These are phyloP conservation scores for Cotesia glomerata DNA, from an alignment of 1,140 invertebrate species.

Conservation along the genomic window DNA sequence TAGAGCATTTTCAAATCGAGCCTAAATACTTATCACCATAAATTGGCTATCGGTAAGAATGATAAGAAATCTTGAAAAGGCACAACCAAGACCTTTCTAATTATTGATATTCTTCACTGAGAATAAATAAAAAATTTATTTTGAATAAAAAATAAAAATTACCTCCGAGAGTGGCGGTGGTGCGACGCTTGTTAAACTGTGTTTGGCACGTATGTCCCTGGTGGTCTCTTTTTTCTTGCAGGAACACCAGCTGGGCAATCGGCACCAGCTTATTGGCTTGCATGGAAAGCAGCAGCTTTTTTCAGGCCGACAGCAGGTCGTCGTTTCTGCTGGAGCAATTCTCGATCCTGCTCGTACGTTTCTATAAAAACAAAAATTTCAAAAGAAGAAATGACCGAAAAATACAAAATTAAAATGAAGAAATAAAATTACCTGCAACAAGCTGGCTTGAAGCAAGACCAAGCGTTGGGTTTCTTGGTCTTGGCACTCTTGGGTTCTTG, in stretches of 20 bases:
- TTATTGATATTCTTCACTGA: no score
- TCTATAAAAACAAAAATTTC: not conserved
- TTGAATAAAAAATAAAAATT: not conserved
- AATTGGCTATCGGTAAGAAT: no score
- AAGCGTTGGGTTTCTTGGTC: not conserved
- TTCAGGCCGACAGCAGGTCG: constrained; percentile 51
- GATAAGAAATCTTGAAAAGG: no score
- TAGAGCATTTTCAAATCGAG: no score
- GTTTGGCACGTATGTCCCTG: constrained; percentile 57
- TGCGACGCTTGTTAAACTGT: constrained; percentile 59
- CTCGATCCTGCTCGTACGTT: constrained; percentile 26
- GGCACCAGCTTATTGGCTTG: constrained; percentile 40
- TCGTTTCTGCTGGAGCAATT: constrained; percentile 49
- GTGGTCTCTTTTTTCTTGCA: constrained; percentile 45
- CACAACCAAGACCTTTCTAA: no score
- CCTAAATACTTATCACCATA: no score
- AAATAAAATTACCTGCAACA: constrained; percentile 17
- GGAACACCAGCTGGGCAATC: constrained; percentile 32
- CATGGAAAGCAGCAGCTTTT: constrained; percentile 51
- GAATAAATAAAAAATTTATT: no score
- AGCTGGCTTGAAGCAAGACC: constrained; percentile 1
- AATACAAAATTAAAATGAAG: not conserved
- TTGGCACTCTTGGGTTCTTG: not conserved
- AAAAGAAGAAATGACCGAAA: not conserved
- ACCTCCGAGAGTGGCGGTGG: constrained; percentile 45